These are phyloP conservation scores for Amiota mariae DNA, from an alignment of 2,888 invertebrate species.

Conservation along the genomic window DNA sequence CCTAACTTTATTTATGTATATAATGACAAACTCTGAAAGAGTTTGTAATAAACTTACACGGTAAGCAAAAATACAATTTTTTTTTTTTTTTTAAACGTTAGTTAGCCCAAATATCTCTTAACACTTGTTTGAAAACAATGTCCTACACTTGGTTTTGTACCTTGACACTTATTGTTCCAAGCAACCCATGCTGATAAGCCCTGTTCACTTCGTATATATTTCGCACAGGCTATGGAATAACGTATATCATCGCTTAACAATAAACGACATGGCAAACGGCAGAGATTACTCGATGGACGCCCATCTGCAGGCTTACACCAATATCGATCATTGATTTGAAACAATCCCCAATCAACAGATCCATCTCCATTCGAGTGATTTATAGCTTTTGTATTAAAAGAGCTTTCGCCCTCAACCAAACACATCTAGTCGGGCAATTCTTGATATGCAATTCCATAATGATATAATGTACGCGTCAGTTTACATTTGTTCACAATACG, in stretches of 20 bases:
- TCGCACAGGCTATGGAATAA: slow-evolving; percentile 62
- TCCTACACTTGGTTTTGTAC: slow-evolving; percentile 54
- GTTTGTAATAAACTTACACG: too few species aligned
- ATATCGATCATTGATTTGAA: slow-evolving; percentile 70
- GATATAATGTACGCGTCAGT: slow-evolving; percentile 59
- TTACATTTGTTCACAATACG: slow-evolving; percentile 62
- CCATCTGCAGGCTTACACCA: slow-evolving; percentile 67
- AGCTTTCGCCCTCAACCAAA: slow-evolving; percentile 75
- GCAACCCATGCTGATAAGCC: slow-evolving; percentile 69
- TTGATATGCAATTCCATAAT: slow-evolving; percentile 59
- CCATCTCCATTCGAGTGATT: slow-evolving; percentile 75
- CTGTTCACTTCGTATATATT: slow-evolving; percentile 57
- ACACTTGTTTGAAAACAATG: slow-evolving; percentile 52
- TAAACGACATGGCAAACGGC: slow-evolving; percentile 61
- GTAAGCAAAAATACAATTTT: too few species aligned
- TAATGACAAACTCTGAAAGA: too few species aligned
- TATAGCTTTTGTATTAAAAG: slow-evolving; percentile 72
- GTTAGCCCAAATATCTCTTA: too few species aligned
- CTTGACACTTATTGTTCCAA: slow-evolving; percentile 68
- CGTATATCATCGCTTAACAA: slow-evolving; percentile 63
- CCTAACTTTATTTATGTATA: too few species aligned
- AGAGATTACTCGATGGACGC: slow-evolving; percentile 58
- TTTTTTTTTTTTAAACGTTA: too few species aligned
- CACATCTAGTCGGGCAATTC: slow-evolving; percentile 74
- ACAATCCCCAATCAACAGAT: slow-evolving; percentile 70